phyloP scores from a whole-genome alignment of 2,888 invertebrate genomes.

The Eupeodes luniger region DNA sequence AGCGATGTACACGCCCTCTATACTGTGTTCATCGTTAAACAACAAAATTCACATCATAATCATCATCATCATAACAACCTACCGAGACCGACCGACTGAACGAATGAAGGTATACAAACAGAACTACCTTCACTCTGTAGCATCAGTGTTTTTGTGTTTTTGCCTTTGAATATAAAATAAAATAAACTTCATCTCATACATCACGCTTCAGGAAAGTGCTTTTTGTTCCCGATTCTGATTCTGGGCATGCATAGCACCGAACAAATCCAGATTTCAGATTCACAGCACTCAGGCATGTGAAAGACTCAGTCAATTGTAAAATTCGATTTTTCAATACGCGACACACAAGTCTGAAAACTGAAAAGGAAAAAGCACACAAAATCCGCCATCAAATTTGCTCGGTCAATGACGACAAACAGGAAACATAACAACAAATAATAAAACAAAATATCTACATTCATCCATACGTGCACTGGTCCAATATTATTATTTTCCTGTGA shows the following conservation, averaged over 20 bases:
- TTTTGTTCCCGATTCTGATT: constrained; percentile 9
- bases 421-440: constrained; percentile 17
- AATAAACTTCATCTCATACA: constrained; percentile 25
- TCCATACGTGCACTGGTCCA: constrained; percentile 6
- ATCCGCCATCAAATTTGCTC: constrained; percentile 21
- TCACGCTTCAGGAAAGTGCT: constrained; percentile 22
- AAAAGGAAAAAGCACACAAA: constrained; percentile 13
- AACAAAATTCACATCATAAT: constrained; percentile 36
- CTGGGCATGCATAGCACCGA: neutral
- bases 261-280: constrained; percentile 9
- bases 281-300: constrained; percentile 33
- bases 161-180: neutral
- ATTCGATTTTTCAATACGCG: constrained; percentile 63
- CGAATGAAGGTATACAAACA: constrained; percentile 1
- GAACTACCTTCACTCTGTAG: neutral
- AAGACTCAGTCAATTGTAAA: constrained; percentile 63
- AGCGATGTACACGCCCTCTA: constrained; percentile 15
- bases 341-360: constrained; percentile 9
- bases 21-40: constrained; percentile 17
- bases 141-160: constrained; percentile 5
- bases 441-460: neutral
- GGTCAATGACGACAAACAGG: neutral
- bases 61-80: neutral
- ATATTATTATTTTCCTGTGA: constrained; percentile 42
- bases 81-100: neutral